phyloP scores from a whole-genome alignment of 2,113 vertebrate genomes.

The Alouatta palliata region DNA sequence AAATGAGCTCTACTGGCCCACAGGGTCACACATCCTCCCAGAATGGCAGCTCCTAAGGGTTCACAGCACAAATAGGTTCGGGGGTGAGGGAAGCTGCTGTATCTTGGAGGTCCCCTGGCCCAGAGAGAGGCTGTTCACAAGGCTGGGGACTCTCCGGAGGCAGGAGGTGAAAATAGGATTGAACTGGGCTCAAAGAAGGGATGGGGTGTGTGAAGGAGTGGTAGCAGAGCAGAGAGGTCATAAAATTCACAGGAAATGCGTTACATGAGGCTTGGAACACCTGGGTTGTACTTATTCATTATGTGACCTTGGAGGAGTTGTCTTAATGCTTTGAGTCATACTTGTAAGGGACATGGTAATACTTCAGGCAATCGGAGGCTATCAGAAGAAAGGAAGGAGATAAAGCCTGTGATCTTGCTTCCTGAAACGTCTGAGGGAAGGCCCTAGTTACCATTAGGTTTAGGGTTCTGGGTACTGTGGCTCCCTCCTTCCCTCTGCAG shows the following conservation, averaged over 20 bases:
- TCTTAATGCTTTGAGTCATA: not conserved
- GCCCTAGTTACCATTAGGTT: not conserved
- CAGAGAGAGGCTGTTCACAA: fast-evolving
- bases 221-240: not conserved
- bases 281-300: no score
- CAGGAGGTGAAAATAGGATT: not conserved
- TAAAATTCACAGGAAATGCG: not conserved
- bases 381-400: no score
- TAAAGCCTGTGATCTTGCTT: not conserved
- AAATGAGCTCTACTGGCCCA: not conserved
- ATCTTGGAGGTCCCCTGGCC: not conserved
- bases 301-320: not conserved
- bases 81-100: not conserved
- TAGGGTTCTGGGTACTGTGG: not conserved
- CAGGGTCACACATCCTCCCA: not conserved
- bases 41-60: not conserved
- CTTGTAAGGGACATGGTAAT: not conserved
- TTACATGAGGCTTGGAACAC: fast-evolving
- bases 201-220: no score
- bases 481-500: not conserved
- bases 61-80: not conserved
- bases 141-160: not conserved
- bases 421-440: not conserved
- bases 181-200: not conserved
- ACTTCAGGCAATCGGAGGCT: not conserved